These are phyloP conservation scores for Drosophila hawaiiensis DNA, from an alignment of 2,888 invertebrate genomes.

Conservation along the genomic window DNA sequence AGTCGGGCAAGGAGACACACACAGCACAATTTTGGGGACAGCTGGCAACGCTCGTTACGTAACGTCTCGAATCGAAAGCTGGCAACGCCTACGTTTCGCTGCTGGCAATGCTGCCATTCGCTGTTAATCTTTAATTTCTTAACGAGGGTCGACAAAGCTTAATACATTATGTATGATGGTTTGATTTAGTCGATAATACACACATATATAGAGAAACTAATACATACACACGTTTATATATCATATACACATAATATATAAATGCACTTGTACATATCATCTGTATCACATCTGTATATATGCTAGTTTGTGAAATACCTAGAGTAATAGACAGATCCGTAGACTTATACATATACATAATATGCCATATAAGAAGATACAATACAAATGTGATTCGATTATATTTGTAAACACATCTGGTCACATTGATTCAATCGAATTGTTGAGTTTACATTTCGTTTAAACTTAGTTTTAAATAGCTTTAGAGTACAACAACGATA, in stretches of 20 bases:
- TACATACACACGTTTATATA: constrained; percentile 28
- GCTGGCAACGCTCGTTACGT: constrained; percentile 27
- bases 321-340: constrained; percentile 57
- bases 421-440: constrained; percentile 24
- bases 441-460: constrained; percentile 21
- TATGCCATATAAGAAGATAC: constrained; percentile 57
- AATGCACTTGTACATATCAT: constrained; percentile 20
- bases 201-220: constrained; percentile 20
- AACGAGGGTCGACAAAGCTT: constrained; percentile 33
- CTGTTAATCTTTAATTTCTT: constrained; percentile 17
- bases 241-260: constrained; percentile 16
- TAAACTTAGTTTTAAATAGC: constrained; percentile 42
- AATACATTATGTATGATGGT: constrained; percentile 4
- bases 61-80: constrained; percentile 34
- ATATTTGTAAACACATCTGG: constrained; percentile 26
- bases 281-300: constrained; percentile 19
- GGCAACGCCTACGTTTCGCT: constrained; percentile 45
- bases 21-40: constrained; percentile 3
- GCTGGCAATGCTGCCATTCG: constrained; percentile 32
- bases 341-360: constrained; percentile 71
- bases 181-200: constrained; percentile 16
- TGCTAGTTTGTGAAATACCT: constrained; percentile 49
- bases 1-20: constrained; percentile 4
- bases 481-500: constrained; percentile 72
- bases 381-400: constrained; percentile 45